These are phyloP conservation scores for Henricia sp. DNA, from an alignment of 53 echinoderm and acorn worm genomes.

Conservation along the genomic window DNA sequence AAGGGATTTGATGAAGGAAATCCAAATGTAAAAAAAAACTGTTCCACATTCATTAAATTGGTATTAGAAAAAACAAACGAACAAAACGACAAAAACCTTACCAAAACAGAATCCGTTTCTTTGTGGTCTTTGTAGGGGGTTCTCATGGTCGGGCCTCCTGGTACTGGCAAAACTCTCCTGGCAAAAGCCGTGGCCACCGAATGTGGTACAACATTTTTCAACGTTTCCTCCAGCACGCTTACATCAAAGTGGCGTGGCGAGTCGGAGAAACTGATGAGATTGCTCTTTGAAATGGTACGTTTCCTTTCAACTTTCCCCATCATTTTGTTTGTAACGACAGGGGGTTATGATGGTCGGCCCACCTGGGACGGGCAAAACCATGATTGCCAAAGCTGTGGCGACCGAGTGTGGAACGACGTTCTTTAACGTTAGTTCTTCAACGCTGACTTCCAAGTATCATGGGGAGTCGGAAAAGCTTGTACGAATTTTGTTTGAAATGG, in stretches of 20 bases:
- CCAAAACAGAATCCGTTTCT: too few species aligned
- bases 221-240: slow-evolving; percentile 84
- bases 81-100: too few species aligned
- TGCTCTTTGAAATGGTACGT: slow-evolving; percentile 98
- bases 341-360: slow-evolving; percentile 99
- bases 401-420: slow-evolving; percentile 99
- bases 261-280: slow-evolving; percentile 90
- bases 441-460: slow-evolving; percentile 97
- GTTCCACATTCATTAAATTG: too few species aligned
- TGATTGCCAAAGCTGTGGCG: slow-evolving; percentile 99
- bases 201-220: slow-evolving; percentile 96
- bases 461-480: slow-evolving; percentile 99
- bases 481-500: slow-evolving; percentile 97
- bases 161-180: slow-evolving; percentile 90
- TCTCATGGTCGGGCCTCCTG: slow-evolving; percentile 94
- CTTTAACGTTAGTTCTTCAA: slow-evolving; percentile 98
- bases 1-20: background rate
- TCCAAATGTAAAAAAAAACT: background rate
- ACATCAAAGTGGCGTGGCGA: slow-evolving; percentile 94
- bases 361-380: slow-evolving; percentile 97
- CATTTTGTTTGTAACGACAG: slow-evolving; percentile 45
- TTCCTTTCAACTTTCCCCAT: slow-evolving; percentile 14
- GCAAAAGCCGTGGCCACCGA: slow-evolving; percentile 96
- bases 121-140: slow-evolving; percentile 75
- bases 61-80: too few species aligned